Percentiles rank a stretch among this genome's conserved stretches.
Conservation (phyloP, 2,888 invertebrate genomes). For the Loripinus fragilis region DNA sequence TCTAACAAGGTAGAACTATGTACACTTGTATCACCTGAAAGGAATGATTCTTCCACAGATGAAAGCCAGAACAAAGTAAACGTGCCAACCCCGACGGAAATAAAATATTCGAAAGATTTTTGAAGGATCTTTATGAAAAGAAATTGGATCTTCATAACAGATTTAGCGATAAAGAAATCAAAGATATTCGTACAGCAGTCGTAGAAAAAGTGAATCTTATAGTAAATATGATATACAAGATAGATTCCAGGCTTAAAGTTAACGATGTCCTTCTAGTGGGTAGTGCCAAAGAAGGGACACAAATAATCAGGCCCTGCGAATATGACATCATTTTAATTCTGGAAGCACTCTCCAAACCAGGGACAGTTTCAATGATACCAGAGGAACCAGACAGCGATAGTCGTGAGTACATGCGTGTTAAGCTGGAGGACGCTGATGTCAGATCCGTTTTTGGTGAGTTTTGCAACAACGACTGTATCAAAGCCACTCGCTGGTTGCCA, state of each 20-base stretch:
- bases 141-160: neutral
- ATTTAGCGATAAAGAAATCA: neutral
- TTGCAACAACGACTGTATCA: neutral
- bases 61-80: neutral
- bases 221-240: neutral
- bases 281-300: neutral
- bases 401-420: neutral
- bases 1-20: neutral
- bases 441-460: neutral
- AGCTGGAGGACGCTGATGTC: neutral
- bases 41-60: neutral
- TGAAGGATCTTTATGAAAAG: neutral
- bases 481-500: neutral
- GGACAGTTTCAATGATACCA: neutral
- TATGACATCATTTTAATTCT: neutral
- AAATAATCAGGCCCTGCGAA: slow-evolving; percentile 1
- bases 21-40: neutral
- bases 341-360: neutral
- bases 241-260: neutral
- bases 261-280: neutral
- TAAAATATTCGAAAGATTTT: neutral
- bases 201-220: neutral
- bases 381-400: neutral
- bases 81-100: neutral
- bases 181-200: neutral